Evolutionary conservation across 2,888 invertebrate species (phyloP), one percentile per base, ranked within the genome.

Genomic region (Prenolepis imparis): DNA sequence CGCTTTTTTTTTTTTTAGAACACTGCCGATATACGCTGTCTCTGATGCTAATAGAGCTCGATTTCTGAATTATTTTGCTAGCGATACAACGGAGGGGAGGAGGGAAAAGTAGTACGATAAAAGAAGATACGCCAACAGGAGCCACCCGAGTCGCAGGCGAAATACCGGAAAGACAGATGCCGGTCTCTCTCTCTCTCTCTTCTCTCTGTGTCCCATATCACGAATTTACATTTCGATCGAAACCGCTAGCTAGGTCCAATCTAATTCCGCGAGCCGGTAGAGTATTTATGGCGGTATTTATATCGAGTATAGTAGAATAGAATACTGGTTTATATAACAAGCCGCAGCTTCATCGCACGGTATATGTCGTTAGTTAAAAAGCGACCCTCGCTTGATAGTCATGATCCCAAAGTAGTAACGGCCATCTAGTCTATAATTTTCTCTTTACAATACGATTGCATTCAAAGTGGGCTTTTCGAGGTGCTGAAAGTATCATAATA

Each of bases 41-140:
- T 91, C 88, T 87, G 90, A 94, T 94, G 93, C 93, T 93, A 93
- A 94, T 93, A 93, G 91, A 92, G 85, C 90, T 86, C 91, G 91
- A 93, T 93, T 92, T 91, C 88, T 85, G 87, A 90, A 92, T 91
- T 92, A 91, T 92, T 92, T 90, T 82, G 84, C 89, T 81, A 86
- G 70, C 44, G 36, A 81, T 73, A 52, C 8, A 2, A 8, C 18
- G 48, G 18, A 48, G 12, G 52, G 70, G 61, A 70, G 77, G 41
- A 83, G 44, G 73, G 72, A 70, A 57, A 67, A 28, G 39, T 55
- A 21, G 36, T 66, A 85, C 85, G 84, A 84, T 82, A 86, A 85
- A 90, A 57, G 32, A 80, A 86, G 87, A 87, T 87, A 86, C 70
- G 84, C 82, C 59, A 67, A 32, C 67, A 55, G 77, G 75, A 89